Base-by-base conservation (phyloP, 2,888 invertebrate genomes). In the Drosophila recens region DNA sequence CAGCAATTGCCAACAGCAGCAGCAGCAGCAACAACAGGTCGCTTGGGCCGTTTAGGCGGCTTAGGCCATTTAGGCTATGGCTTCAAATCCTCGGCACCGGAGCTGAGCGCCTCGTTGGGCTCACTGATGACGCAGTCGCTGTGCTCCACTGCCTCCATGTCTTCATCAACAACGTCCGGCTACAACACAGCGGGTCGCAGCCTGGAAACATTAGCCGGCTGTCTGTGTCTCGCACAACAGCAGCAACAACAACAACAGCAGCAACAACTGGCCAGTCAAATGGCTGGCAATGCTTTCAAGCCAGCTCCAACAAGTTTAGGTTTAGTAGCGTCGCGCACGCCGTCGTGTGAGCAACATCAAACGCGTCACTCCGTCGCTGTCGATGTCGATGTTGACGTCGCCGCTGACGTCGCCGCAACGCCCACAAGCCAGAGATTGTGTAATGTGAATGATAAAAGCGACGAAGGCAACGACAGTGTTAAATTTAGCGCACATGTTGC, bases 71-170 rank as follows among this genome's bases (percentile, higher is more conserved):
- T 36, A 0, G 13, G 34, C 13, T 30, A 0, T 46, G 82, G 81
- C 30, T 91, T 90, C 43, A 91, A 90, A 65, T 88, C 91, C 53
- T 90, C 90, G 30, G 88, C 91, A 20, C 90, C 91, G 30, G 90
- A 90, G 65, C 61, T 90, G 30, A 91, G 89, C 74, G 85, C 90
- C 66, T 90, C 91, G 56, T 76, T 88, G 72, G 88, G 88, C 61
- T 90, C 90, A 13, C 72, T 90, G 68, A 90, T 91, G 90, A 90
- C 88, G 71, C 90, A 91, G 74, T 91, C 91, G 42, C 88, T 90
- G 33, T 89, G 91, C 82, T 91, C 90, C 57, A 89, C 82, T 56
- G 81, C 81, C 52, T 80, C 80, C 70, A 79, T 84, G 49, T 82
- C 87, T 51, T 82, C 82, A 23, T 87, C 87, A 11, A 69, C 82